These are phyloP conservation scores for Camponotus vicinus DNA, from an alignment of 1,140 invertebrate species.

Conservation along the genomic window DNA sequence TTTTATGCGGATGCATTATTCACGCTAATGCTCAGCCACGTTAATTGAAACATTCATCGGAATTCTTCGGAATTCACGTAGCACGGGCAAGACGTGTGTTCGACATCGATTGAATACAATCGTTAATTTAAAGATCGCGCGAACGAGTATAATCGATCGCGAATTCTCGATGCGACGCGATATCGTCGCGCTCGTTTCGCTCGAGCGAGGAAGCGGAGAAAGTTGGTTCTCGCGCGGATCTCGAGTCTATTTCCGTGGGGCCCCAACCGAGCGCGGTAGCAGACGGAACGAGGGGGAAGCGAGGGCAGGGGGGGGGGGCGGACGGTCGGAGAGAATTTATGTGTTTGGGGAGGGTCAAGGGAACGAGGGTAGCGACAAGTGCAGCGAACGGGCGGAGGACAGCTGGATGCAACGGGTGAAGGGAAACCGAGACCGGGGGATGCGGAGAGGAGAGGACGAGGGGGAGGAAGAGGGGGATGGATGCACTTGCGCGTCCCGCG, in stretches of 20 bases:
- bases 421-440: background rate
- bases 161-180: slow-evolving; percentile 23
- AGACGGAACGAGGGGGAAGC: slow-evolving; percentile 50
- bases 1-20: background rate
- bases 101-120: background rate
- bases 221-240: slow-evolving; percentile 43
- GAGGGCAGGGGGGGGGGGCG: slow-evolving; percentile 17
- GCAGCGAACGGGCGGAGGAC: slow-evolving; percentile 74
- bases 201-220: slow-evolving; percentile 48
- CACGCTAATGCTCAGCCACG: no score
- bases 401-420: slow-evolving; percentile 74
- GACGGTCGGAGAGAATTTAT: slow-evolving; percentile 79
- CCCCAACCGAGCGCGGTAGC: slow-evolving; percentile 44
- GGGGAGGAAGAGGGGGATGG: background rate
- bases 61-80: background rate
- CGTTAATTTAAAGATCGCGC: background rate
- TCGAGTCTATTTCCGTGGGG: slow-evolving; percentile 74
- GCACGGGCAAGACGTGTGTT: background rate
- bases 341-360: slow-evolving; percentile 82
- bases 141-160: background rate
- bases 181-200: slow-evolving; percentile 62
- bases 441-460: background rate
- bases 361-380: slow-evolving; percentile 81
- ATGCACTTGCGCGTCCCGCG: slow-evolving; percentile 51
- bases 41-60: background rate